Conservation (phyloP, 2,888 invertebrate species). For the Frankliniella fusca region DNA sequence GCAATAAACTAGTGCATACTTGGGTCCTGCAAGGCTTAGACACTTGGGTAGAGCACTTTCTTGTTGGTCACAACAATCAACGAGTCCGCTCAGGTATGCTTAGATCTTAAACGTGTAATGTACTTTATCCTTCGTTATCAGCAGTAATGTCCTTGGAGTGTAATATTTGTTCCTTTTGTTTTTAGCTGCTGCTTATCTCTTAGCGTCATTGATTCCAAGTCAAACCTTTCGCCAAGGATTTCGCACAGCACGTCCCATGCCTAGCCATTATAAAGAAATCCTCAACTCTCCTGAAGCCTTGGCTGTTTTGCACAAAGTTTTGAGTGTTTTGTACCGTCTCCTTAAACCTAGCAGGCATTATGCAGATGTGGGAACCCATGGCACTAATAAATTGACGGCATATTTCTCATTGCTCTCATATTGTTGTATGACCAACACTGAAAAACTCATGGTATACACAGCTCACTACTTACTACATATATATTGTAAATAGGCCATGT, state of each 20-base stretch:
- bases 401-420: conserved; percentile 90
- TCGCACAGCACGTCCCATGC: conserved; percentile 57
- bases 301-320: conserved; percentile 61
- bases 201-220: conserved; percentile 87
- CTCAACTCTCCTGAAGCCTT: conserved; percentile 56
- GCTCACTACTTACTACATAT: background rate
- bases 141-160: conserved; percentile 27
- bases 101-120: background rate
- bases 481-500: background rate
- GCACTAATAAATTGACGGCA: conserved; percentile 85
- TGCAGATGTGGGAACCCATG: conserved; percentile 79
- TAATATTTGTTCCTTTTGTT: conserved; percentile 35
- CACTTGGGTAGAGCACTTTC: conserved; percentile 84
- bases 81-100: conserved; percentile 72
- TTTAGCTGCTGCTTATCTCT: conserved; percentile 77
- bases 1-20: conserved; percentile 84
- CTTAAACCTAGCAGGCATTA: conserved; percentile 80
- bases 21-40: conserved; percentile 92
- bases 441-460: conserved; percentile 79
- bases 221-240: conserved; percentile 86
- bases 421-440: conserved; percentile 83
- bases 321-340: conserved; percentile 68
- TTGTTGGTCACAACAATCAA: conserved; percentile 79
- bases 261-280: conserved; percentile 48
- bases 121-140: background rate